Evolutionary conservation across 30 jellyfish, hydroid and myxozoan species (phyloP).

Genomic region (Mastigias papua): DNA sequence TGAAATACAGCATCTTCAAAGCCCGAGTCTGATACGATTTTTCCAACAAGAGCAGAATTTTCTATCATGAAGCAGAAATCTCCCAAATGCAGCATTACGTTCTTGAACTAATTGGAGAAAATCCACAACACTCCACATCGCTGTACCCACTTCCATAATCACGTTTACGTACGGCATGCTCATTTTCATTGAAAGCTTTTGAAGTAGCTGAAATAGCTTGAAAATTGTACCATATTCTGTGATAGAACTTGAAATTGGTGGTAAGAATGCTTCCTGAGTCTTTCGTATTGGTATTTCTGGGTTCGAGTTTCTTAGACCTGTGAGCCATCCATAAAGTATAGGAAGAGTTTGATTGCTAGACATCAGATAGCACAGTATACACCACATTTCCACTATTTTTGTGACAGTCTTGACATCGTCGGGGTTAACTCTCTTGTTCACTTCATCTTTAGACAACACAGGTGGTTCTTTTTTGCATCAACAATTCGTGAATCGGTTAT

Average conservation of each 20-base stretch:
- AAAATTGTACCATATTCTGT: slow-evolving; percentile 16
- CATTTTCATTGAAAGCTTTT: slow-evolving; percentile 2
- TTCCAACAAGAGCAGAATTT: neutral
- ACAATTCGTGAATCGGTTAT: slow-evolving; percentile 3
- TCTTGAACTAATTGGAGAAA: neutral
- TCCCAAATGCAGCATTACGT: slow-evolving; percentile 35
- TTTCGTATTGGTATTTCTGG: neutral
- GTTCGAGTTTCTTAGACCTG: neutral
- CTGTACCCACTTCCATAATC: slow-evolving; percentile 62
- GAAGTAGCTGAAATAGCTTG: slow-evolving; percentile 5
- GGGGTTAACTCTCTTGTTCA: slow-evolving; percentile 13
- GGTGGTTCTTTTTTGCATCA: slow-evolving; percentile 12
- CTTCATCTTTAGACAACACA: slow-evolving; percentile 1
- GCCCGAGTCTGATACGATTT: slow-evolving; percentile 16
- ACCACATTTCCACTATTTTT: neutral
- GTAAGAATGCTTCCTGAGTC: neutral
- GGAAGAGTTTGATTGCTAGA: neutral
- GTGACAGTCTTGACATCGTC: slow-evolving; percentile 18
- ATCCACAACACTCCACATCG: slow-evolving; percentile 31
- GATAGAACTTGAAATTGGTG: neutral
- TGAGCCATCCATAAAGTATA: neutral
- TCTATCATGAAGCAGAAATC: slow-evolving; percentile 49
- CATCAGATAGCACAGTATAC: slow-evolving; percentile 7
- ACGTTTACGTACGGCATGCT: slow-evolving; percentile 56
- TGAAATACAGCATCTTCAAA: slow-evolving; percentile 42